Base-by-base conservation (phyloP, 2,113 vertebrate genomes). In the Pachycephala philippinensis region DNA sequence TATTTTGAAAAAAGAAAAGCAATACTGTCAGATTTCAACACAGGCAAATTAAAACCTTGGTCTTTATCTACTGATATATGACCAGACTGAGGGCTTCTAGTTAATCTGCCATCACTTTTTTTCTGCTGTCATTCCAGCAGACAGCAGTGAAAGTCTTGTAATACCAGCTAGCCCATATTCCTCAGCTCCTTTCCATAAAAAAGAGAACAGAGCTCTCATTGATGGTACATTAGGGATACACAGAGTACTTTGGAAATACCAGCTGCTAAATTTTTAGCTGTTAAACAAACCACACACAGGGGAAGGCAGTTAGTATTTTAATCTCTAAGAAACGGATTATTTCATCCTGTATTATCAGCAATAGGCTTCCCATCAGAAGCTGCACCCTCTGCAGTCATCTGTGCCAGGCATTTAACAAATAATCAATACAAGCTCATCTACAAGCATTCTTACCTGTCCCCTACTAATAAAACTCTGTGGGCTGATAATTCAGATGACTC, bases 401-500 rank as follows among this genome's bases (percentile, higher is more conserved):
- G 8, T 7, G 2, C 18, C 54, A 86, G 15, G 3, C 40, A 54
- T 87, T 91, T 54, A 76, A 75, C 0, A 0, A 90, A 69, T 37
- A 61, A 85, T 64, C 27, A 71, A 68, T 45, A 77, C 0, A 2
- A 85, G 27, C 19, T 31, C 49, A 0, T 63, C 31, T 45, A 60
- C 64, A 76, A 90, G 84, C 50, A 39, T 64, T 77, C 90, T 95
- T 98, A 98, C 98, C 98, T 97, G 87, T 84, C 64, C 33, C 92
- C 53, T 61, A 23, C 33, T 59, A 95, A 74, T 71, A 70, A 84
- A 54, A 72, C 19, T 69, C 84, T 87, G 68, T 30, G 61, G 70
- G 42, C 44, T 90, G 91, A 26, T 69, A 91, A 74, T 86, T 89
- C 61, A 63, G 61, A 47, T 82, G 44, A 31, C 40, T 96, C 49